Conservation (phyloP, 2,888 invertebrate species). For the Parnassius mnemosyne region DNA sequence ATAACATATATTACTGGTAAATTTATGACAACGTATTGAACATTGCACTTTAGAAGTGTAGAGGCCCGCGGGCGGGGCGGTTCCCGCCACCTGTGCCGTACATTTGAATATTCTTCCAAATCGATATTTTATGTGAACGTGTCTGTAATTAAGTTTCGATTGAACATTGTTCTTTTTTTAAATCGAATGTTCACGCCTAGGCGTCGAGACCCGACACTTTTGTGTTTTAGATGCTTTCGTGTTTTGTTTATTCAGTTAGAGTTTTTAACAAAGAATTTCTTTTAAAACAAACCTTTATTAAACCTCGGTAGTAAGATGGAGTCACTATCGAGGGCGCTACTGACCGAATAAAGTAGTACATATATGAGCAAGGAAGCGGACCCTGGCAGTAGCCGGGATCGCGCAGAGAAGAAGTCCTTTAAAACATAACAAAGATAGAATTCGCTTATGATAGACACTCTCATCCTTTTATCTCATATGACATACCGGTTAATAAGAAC, state of each 20-base stretch:
- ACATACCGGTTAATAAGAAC: no score
- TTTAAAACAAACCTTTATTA: no score
- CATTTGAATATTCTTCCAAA: slow-evolving; percentile 68
- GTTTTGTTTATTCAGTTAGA: slow-evolving; percentile 2
- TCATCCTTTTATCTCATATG: no score
- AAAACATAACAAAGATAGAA: no score
- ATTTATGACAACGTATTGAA: slow-evolving; percentile 50
- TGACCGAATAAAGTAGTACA: no score
- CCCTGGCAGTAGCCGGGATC: no score
- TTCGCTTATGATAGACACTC: no score
- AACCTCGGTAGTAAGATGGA: no score
- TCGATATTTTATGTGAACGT: slow-evolving; percentile 74
- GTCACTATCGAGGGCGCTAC: no score
- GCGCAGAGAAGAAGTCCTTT: no score
- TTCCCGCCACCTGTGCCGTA: slow-evolving; percentile 65
- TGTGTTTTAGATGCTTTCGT: slow-evolving; percentile 22
- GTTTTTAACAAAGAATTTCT: no score
- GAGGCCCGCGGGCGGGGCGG: slow-evolving; percentile 65
- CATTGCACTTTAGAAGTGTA: slow-evolving; percentile 48
- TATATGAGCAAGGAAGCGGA: no score
- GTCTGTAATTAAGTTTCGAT: slow-evolving; percentile 72
- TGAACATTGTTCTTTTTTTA: slow-evolving; percentile 50
- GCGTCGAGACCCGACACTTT: slow-evolving; percentile 61
- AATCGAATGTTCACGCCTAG: slow-evolving; percentile 61
- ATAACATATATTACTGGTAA: slow-evolving; percentile 49